A percentile compares a stretch with the other conserved stretches of the same genome.
These are phyloP conservation scores for Eulemur rubriventer DNA, from an alignment of 2,797 vertebrate species.

Conservation along the genomic window DNA sequence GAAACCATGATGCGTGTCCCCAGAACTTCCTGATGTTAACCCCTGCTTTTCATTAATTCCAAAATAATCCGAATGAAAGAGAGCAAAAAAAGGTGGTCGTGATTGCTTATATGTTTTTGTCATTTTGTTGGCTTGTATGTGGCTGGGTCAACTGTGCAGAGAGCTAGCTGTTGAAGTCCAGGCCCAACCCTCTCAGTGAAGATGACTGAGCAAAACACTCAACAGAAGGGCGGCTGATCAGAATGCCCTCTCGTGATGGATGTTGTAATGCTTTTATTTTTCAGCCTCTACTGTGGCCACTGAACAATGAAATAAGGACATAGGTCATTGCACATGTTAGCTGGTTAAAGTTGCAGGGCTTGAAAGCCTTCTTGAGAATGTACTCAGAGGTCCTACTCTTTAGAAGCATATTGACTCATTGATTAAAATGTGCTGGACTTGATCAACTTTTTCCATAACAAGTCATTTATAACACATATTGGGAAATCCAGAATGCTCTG, in stretches of 20 bases:
- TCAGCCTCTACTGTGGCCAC: neutral
- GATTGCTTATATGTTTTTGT: neutral
- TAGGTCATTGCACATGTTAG: neutral
- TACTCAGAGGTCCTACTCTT: neutral
- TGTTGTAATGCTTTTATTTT: neutral
- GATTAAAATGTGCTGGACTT: constrained; percentile 29
- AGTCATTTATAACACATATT: constrained; percentile 38
- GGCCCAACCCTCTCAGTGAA: neutral
- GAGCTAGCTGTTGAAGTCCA: neutral
- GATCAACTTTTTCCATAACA: constrained; percentile 12
- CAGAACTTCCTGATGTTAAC: neutral
- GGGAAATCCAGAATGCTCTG: constrained; percentile 31
- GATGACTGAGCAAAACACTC: neutral
- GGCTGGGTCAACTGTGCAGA: neutral
- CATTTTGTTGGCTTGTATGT: neutral
- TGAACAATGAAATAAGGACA: neutral
- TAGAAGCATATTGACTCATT: constrained; percentile 18
- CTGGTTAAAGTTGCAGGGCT: neutral
- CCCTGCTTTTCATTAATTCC: neutral
- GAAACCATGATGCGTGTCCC: neutral
- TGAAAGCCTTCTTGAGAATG: neutral
- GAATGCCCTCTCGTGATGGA: neutral
- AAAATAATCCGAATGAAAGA: neutral
- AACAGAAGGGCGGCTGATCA: neutral
- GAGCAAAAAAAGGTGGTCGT: neutral